These are phyloP conservation scores for Capreolus pygargus DNA, from an alignment of 2,113 vertebrate genomes.

Conservation along the genomic window DNA sequence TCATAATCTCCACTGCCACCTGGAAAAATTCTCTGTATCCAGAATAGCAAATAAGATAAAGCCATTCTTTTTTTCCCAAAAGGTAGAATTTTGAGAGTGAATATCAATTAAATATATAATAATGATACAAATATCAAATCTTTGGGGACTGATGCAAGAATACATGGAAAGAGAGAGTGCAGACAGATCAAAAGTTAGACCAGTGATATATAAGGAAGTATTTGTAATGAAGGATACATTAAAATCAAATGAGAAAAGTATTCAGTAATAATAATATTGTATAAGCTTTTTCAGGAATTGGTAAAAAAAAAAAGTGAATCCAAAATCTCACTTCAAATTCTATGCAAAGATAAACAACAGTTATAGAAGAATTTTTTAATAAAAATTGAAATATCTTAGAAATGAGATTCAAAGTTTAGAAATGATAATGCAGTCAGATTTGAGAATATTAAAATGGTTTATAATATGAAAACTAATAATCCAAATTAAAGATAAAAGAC, in stretches of 20 bases:
- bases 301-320: background rate
- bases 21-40: background rate
- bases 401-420: background rate
- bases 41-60: background rate
- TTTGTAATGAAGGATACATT: background rate
- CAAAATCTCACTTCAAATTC: background rate
- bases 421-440: background rate
- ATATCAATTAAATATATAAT: background rate
- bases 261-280: background rate
- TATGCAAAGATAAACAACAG: background rate
- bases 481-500: background rate
- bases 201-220: background rate
- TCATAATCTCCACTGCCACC: background rate
- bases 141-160: background rate
- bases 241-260: background rate
- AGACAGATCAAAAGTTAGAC: background rate
- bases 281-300: background rate
- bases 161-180: background rate
- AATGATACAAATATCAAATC: background rate
- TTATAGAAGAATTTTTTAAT: background rate
- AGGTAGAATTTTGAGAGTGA: background rate
- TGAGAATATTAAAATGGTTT: background rate
- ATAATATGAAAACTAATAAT: background rate
- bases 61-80: background rate
- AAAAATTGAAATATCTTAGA: background rate